A percentile compares a stretch with the other conserved stretches of the same genome.
Evolutionary conservation across 2,113 vertebrate genomes (phyloP).

Genomic region (Sceloporus undulatus): DNA sequence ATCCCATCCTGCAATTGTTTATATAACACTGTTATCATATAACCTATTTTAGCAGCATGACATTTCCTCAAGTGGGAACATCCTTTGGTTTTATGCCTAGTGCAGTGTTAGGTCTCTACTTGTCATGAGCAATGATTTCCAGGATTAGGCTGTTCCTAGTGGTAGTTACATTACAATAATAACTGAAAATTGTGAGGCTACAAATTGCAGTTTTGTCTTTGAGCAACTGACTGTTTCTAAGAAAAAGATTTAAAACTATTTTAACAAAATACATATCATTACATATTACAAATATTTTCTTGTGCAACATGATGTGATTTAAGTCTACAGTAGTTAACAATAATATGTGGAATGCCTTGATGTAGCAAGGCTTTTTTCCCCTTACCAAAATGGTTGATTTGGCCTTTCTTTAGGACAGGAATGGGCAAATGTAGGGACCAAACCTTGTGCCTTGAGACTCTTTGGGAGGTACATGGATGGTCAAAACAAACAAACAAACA

Average conservation of each 20-base stretch:
- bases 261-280: not conserved
- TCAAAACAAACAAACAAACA: too few species aligned
- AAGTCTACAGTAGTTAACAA: not conserved
- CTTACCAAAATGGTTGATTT: conserved; percentile 73
- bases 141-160: not conserved
- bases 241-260: not conserved
- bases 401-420: conserved; percentile 50
- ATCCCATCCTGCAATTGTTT: conserved; percentile 24
- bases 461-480: too few species aligned
- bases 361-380: conserved; percentile 68
- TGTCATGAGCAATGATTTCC: not conserved
- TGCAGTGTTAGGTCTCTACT: not conserved
- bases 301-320: not conserved
- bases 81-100: not conserved
- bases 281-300: not conserved
- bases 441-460: too few species aligned
- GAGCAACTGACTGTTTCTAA: not conserved
- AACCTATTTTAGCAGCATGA: not conserved
- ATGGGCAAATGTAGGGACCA: too few species aligned
- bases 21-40: conserved; percentile 5
- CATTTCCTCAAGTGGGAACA: not conserved
- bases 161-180: not conserved
- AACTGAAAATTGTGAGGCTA: not conserved
- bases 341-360: conserved; percentile 34
- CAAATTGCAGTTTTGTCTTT: not conserved